Evolutionary conservation across 2,888 invertebrate species (phyloP).

Genomic region (Oligia strigilis): DNA sequence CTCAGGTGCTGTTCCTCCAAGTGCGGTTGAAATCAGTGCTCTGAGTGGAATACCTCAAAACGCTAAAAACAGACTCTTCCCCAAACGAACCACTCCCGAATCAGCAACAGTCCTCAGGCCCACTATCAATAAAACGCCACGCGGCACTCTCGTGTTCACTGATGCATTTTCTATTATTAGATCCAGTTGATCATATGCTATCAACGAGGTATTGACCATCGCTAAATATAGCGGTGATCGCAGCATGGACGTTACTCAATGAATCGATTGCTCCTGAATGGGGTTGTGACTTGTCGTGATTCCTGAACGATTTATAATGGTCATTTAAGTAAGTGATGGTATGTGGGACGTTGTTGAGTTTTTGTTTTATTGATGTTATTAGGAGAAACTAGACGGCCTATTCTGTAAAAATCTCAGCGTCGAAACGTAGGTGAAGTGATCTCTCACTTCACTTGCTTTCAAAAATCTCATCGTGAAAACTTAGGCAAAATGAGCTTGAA

Average conservation of each 20-base stretch:
- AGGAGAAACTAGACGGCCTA: background rate
- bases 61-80: background rate
- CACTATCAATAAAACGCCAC: slow-evolving; percentile 68
- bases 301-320: slow-evolving; percentile 35
- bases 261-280: slow-evolving; percentile 65
- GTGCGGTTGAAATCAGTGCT: too few species aligned
- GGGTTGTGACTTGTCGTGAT: slow-evolving; percentile 46
- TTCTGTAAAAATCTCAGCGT: background rate
- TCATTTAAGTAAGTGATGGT: slow-evolving; percentile 17
- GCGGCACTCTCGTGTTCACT: slow-evolving; percentile 66
- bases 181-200: slow-evolving; percentile 68
- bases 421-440: background rate
- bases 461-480: too few species aligned
- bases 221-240: slow-evolving; percentile 82
- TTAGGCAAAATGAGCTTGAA: too few species aligned
- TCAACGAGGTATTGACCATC: slow-evolving; percentile 73
- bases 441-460: too few species aligned
- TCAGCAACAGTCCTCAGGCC: slow-evolving; percentile 29
- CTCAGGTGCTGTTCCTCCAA: too few species aligned
- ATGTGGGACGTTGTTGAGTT: slow-evolving; percentile 18
- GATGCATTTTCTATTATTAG: slow-evolving; percentile 86
- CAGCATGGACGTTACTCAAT: slow-evolving; percentile 61
- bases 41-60: background rate
- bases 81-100: slow-evolving; percentile 36
- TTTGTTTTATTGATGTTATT: background rate